These are phyloP conservation scores for Uropsilus gracilis DNA, from an alignment of 2,113 vertebrate genomes.

Conservation along the genomic window DNA sequence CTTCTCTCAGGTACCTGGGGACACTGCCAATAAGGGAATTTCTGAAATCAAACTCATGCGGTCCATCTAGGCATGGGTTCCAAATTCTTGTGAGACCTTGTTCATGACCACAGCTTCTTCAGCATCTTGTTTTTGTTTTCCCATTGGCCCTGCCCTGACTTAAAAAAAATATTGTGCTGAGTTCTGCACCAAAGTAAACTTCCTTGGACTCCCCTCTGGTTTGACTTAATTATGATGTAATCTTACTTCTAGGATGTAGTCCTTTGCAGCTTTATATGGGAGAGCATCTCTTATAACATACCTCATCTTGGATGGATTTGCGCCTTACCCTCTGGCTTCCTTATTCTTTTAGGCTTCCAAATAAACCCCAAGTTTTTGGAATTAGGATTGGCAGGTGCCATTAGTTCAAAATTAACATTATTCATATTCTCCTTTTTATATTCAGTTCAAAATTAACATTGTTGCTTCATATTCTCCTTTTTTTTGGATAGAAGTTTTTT, in stretches of 20 bases:
- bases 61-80: not conserved
- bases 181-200: not conserved
- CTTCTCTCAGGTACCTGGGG: not conserved
- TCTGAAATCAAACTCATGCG: not conserved
- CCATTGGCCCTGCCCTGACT: not conserved
- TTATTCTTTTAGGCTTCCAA: not conserved
- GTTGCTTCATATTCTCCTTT: not conserved
- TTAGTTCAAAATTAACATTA: not conserved
- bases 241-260: not conserved
- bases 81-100: not conserved
- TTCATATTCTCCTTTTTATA: not conserved
- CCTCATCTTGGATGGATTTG: not conserved
- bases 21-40: not conserved
- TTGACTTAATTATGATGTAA: not conserved
- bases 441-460: not conserved
- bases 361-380: not conserved
- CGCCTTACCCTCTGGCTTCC: not conserved
- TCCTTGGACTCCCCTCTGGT: not conserved
- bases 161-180: not conserved
- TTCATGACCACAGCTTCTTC: not conserved
- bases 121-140: not conserved
- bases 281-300: not conserved
- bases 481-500: not conserved
- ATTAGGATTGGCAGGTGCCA: not conserved
- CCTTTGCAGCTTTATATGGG: not conserved